Evolutionary conservation across 2,113 vertebrate species (phyloP).

Genomic region (Leucopternis melanops): DNA sequence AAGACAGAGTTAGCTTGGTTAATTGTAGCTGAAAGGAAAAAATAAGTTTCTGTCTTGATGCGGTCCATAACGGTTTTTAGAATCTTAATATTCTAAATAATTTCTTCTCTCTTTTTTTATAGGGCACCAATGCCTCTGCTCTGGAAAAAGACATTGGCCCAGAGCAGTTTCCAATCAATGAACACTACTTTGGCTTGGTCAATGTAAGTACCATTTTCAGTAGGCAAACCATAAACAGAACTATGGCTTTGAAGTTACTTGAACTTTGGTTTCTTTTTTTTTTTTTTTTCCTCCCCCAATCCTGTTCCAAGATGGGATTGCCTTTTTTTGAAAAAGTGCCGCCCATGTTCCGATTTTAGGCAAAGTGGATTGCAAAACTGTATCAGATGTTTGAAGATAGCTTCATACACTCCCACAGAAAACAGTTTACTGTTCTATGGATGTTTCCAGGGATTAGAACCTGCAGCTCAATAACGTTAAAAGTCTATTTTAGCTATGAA

Average conservation of each 20-base stretch:
- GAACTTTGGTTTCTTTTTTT: not conserved
- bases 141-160: slow-evolving; percentile 99
- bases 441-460: not conserved
- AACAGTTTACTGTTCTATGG: not conserved
- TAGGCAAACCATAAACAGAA: not conserved
- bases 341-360: not conserved
- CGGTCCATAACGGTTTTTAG: not conserved
- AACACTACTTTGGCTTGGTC: slow-evolving; percentile 98
- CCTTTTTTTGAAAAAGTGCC: not conserved
- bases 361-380: not conserved
- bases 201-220: slow-evolving; percentile 81
- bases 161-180: slow-evolving; percentile 99
- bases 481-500: not conserved
- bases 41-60: not conserved
- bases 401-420: not conserved
- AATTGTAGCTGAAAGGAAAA: not conserved
- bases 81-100: not conserved
- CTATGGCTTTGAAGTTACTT: not conserved
- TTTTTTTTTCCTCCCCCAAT: not conserved
- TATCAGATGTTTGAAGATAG: not conserved
- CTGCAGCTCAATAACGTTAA: not conserved
- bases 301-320: not conserved
- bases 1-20: not conserved
- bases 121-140: slow-evolving; percentile 99
- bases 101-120: not conserved